Evolutionary conservation across 2,113 vertebrate genomes (phyloP).

Genomic region (Alethe castanea): DNA sequence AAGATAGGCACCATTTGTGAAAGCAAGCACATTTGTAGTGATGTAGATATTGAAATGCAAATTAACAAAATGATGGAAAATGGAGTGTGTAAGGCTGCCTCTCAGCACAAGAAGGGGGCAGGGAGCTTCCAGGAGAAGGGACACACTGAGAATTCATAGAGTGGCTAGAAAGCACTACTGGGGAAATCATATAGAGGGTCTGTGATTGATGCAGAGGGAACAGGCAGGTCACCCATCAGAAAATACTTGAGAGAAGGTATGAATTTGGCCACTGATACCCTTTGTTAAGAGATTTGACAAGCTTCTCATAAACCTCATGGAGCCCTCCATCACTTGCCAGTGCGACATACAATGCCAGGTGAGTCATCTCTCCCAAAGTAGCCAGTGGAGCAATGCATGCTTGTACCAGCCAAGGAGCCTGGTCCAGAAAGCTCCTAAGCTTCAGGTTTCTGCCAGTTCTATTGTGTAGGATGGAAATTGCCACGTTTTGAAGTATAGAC

Average conservation of each 20-base stretch:
- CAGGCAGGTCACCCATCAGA: background rate
- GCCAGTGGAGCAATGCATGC: background rate
- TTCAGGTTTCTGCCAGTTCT: background rate
- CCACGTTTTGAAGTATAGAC: background rate
- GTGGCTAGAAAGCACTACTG: background rate
- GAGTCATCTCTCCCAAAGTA: background rate
- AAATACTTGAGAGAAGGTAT: background rate
- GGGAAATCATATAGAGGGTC: background rate
- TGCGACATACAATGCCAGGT: background rate
- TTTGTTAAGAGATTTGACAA: background rate
- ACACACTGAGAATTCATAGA: background rate
- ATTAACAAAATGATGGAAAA: conserved; percentile 10
- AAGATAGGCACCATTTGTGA: background rate
- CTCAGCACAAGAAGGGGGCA: background rate
- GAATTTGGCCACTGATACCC: background rate
- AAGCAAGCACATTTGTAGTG: background rate
- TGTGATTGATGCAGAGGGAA: background rate
- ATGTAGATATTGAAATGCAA: background rate
- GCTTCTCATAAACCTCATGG: background rate
- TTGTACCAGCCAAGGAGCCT: background rate
- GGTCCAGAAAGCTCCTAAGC: background rate
- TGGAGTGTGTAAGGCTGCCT: background rate
- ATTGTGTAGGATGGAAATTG: background rate
- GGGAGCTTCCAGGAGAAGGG: background rate
- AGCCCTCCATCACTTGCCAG: background rate